Evolutionary conservation across 1,140 invertebrate genomes (phyloP).

Genomic region (Akabosia matsudoensis): DNA sequence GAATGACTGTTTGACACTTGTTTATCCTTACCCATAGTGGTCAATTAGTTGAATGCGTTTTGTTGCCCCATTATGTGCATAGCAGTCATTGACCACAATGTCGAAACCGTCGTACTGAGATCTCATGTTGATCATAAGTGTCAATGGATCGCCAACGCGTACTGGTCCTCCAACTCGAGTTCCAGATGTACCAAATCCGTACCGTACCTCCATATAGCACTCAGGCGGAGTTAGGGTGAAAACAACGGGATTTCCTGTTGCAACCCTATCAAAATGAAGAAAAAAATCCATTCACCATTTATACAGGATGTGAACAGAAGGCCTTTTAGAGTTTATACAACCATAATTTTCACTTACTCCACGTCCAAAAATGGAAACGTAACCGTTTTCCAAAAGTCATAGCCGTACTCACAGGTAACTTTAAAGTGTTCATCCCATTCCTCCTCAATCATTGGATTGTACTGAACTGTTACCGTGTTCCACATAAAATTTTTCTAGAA

Average conservation of each 20-base stretch:
- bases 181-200: conserved; percentile 73
- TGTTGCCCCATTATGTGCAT: conserved; percentile 86
- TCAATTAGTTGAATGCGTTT: conserved; percentile 88
- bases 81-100: conserved; percentile 93
- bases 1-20: not conserved
- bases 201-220: conserved; percentile 91
- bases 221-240: conserved; percentile 88
- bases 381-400: conserved; percentile 94
- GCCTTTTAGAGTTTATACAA: not conserved
- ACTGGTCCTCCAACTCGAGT: conserved; percentile 81
- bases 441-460: conserved; percentile 88
- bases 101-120: conserved; percentile 78
- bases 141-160: conserved; percentile 84
- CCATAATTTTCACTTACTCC: conserved; percentile 67
- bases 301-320: not conserved
- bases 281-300: too few species aligned
- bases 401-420: conserved; percentile 93
- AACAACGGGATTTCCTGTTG: conserved; percentile 88
- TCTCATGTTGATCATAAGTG: conserved; percentile 85
- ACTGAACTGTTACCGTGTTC: conserved; percentile 92
- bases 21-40: conserved; percentile 71
- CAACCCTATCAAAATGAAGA: conserved; percentile 62
- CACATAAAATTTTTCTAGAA: conserved; percentile 89
- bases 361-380: conserved; percentile 91
- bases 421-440: conserved; percentile 93